Conservation (phyloP, 92 coral and sea anemone species). For the Bergia puertoricense region DNA sequence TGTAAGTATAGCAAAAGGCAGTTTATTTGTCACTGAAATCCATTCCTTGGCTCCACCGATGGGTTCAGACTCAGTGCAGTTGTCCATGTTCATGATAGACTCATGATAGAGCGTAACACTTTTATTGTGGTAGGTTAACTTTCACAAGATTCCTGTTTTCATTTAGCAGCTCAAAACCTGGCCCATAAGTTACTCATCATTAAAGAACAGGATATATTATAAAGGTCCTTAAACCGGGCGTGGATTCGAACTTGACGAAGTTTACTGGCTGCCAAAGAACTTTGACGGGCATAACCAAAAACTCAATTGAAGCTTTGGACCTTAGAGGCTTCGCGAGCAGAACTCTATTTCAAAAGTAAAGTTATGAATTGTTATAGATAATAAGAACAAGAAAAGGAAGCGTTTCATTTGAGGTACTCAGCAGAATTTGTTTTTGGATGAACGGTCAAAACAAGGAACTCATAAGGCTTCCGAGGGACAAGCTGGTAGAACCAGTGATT, state of each 20-base stretch:
- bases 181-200: not conserved
- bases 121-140: not conserved
- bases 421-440: not conserved
- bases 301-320: not conserved
- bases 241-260: not conserved
- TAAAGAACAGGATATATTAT: too few species aligned
- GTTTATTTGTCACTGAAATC: not conserved
- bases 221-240: not conserved
- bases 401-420: not conserved
- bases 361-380: not conserved
- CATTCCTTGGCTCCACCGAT: too few species aligned
- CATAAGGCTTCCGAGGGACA: not conserved
- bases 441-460: not conserved
- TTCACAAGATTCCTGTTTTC: too few species aligned
- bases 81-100: not conserved
- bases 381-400: not conserved
- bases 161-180: not conserved
- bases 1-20: not conserved
- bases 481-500: not conserved
- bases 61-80: too few species aligned
- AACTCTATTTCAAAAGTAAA: not conserved
- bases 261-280: not conserved
- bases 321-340: not conserved
- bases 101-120: not conserved
- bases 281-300: too few species aligned